Conservation (phyloP, 2,888 invertebrate genomes). For the Callyntrura sp. region DNA sequence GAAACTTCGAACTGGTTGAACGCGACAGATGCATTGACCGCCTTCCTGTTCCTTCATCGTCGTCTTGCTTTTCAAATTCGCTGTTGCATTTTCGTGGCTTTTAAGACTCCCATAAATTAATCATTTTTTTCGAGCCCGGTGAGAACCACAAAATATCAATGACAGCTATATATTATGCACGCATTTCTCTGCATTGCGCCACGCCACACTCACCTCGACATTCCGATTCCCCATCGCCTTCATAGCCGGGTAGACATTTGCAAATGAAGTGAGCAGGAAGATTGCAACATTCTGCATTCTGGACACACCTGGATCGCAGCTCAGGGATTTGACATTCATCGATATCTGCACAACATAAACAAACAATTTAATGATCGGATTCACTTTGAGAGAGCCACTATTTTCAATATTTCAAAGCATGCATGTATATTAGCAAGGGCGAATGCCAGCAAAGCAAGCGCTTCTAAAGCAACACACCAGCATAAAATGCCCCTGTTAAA, state of each 20-base stretch:
- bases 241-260: slow-evolving; percentile 96
- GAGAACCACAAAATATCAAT: no score
- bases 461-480: neutral
- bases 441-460: neutral
- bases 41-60: neutral
- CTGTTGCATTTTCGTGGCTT: no score
- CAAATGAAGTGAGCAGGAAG: slow-evolving; percentile 97
- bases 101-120: slow-evolving; percentile 24
- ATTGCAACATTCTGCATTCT: slow-evolving; percentile 97
- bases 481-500: neutral
- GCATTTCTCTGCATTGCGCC: neutral
- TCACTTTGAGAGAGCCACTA: neutral
- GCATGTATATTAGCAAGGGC: neutral
- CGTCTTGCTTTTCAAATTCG: no score
- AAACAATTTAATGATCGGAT: slow-evolving; percentile 29
- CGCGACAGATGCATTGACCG: no score
- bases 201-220: slow-evolving; percentile 89
- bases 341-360: slow-evolving; percentile 89
- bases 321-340: slow-evolving; percentile 97
- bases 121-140: neutral
- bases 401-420: neutral
- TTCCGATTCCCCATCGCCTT: slow-evolving; percentile 95
- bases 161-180: no score
- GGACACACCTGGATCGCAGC: slow-evolving; percentile 93
- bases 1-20: no score